Evolutionary conservation across 2,888 invertebrate genomes (phyloP).

Genomic region (Scrobipalpa atriplicella): DNA sequence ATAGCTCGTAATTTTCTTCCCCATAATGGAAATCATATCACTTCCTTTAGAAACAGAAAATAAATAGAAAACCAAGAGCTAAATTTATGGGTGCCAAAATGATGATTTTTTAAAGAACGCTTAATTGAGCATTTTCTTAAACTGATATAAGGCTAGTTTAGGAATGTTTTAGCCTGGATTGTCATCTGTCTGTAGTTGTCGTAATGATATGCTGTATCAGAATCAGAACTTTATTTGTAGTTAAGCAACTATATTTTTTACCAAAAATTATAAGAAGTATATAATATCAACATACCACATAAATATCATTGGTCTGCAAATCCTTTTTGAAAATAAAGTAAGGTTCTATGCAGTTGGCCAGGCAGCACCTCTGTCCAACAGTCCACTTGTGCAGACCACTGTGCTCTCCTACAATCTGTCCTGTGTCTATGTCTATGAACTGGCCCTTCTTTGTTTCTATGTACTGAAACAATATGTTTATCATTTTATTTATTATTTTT

Average conservation of each 20-base stretch:
- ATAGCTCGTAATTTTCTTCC: neutral
- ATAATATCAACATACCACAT: constrained; percentile 83
- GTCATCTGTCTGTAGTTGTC: too few species aligned
- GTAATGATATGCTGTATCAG: too few species aligned
- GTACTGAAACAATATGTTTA: constrained; percentile 84
- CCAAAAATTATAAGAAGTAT: neutral
- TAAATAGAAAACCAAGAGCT: too few species aligned
- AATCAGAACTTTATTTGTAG: too few species aligned
- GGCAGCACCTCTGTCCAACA: constrained; percentile 91
- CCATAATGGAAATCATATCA: neutral
- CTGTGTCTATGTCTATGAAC: constrained; percentile 92
- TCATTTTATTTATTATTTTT: too few species aligned
- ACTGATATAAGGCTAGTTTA: too few species aligned
- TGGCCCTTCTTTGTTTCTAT: constrained; percentile 89
- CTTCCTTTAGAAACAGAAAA: neutral
- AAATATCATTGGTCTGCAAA: constrained; percentile 86
- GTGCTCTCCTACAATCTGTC: constrained; percentile 89
- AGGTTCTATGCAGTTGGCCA: constrained; percentile 84
- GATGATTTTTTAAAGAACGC: too few species aligned
- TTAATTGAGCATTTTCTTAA: too few species aligned
- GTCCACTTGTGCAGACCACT: constrained; percentile 96
- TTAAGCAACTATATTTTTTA: too few species aligned
- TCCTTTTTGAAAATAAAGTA: constrained; percentile 91
- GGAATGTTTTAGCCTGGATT: too few species aligned
- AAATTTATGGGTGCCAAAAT: too few species aligned